Evolutionary conservation across 2,888 invertebrate genomes (phyloP).

Genomic region (Platycnemis pennipes): DNA sequence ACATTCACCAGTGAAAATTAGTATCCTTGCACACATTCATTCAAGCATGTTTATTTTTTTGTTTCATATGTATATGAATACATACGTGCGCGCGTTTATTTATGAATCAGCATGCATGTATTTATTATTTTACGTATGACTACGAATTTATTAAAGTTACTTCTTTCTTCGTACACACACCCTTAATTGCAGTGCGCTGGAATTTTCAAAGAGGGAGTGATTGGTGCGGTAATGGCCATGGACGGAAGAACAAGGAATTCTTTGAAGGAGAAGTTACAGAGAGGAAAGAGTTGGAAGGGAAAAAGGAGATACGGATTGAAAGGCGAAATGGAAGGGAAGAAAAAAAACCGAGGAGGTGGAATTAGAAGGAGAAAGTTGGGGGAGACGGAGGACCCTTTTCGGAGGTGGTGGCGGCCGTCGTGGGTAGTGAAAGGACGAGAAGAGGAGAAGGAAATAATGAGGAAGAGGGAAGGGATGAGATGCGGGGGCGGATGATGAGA

Average conservation of each 20-base stretch:
- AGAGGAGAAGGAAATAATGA: background rate
- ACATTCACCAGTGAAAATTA: too few relatives aligned
- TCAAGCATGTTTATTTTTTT: too few relatives aligned
- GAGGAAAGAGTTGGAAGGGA: background rate
- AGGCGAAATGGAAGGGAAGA: background rate
- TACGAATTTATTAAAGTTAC: too few relatives aligned
- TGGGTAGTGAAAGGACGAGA: background rate
- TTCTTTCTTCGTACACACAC: too few relatives aligned
- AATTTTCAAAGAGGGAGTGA: background rate
- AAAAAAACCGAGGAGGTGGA: background rate
- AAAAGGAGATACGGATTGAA: background rate
- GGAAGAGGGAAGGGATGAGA: background rate
- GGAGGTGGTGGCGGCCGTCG: background rate
- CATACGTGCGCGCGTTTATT: too few relatives aligned
- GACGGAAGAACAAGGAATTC: background rate
- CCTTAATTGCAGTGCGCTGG: background rate
- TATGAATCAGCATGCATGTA: too few relatives aligned
- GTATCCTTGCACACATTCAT: too few relatives aligned
- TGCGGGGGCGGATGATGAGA: background rate
- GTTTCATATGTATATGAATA: too few relatives aligned
- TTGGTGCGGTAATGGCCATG: background rate
- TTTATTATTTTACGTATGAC: too few relatives aligned
- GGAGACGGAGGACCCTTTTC: too few relatives aligned
- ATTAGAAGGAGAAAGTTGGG: background rate
- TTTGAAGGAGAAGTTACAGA: background rate